A percentile compares a stretch with the other conserved stretches of the same genome.
phyloP scores from a whole-genome alignment of 2,888 invertebrate genomes.

The Nymphalis c-album region DNA sequence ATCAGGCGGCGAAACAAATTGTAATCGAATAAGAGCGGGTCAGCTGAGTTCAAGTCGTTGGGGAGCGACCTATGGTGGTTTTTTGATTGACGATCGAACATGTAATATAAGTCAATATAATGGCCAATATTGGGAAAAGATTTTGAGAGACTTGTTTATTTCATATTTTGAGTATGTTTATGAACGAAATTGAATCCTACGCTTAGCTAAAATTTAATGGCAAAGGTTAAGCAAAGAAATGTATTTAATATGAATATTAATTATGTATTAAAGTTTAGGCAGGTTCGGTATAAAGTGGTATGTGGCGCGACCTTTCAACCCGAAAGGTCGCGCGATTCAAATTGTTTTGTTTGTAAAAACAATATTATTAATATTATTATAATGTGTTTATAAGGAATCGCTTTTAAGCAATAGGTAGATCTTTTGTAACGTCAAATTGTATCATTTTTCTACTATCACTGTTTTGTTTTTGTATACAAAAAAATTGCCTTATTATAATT shows the following conservation, averaged over 20 bases:
- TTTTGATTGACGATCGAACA: conserved; percentile 34
- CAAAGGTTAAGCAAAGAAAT: conserved; percentile 17
- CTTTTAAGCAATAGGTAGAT: no score
- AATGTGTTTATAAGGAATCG: no score
- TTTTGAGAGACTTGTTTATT: conserved; percentile 20
- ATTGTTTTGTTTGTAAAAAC: background rate
- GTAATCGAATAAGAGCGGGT: conserved; percentile 64
- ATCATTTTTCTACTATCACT: no score
- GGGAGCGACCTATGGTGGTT: conserved; percentile 29
- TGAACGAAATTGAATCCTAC: conserved; percentile 1
- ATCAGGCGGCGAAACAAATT: conserved; percentile 67
- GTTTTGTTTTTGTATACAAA: no score
- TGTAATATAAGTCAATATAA: conserved; percentile 24
- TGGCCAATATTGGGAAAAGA: conserved; percentile 26
- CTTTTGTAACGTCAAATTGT: no score
- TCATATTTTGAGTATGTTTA: conserved; percentile 25
- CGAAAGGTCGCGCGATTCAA: background rate
- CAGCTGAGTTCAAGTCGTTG: conserved; percentile 42
- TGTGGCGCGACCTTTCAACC: no score
- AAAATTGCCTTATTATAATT: no score
- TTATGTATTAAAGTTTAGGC: background rate
- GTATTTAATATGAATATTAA: conserved; percentile 14
- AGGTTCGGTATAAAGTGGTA: background rate
- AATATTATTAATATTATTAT: no score
- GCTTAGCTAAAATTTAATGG: conserved; percentile 8